Evolutionary conservation across 2,888 invertebrate genomes (phyloP), one percentile per base, ranked within the genome.

Genomic region (Teleogryllus oceanicus): DNA sequence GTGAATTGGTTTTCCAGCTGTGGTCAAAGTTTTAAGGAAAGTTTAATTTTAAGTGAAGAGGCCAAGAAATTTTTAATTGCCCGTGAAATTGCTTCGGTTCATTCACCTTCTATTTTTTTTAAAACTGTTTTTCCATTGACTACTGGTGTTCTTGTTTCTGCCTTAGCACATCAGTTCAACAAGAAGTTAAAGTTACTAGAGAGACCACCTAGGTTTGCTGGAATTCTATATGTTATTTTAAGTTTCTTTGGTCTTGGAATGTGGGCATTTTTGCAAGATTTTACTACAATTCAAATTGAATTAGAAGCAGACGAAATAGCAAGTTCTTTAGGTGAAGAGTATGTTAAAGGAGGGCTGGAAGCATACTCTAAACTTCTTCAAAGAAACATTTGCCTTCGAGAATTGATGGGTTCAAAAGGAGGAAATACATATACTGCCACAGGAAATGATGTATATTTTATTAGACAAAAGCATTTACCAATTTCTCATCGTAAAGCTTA

Each of bases 31-130:
- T 88, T 96, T 77, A 87, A 92, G 78, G 87, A 93, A n/a, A 90
- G 94, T 0, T 85, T 96, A 50, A 86, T 94, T 4, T 85, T 96
- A n/a, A 92, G 93, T 18, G 93, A 94, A 82, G 91, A 93, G 82
- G 95, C 94, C 13, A 92, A 95, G 86, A 89, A 93, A 81, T 96
- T 94, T 88, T 95, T 93, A 1, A 91, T 96, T 49, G 94, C 94
- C 80, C 89, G 92, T 83, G 92, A 95, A 86, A 90, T 96, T 79
- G 85, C 92, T 80, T 90, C 91, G 87, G 86, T 90, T 3, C 89
- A 91, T 82, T 91, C 91, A 74, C 86, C 90, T 81, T 90, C 91
- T 85, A 86, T 92, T 2, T 86, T 91, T 2, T 85, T 90, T 77
- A 91, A 93, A 82, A 89, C 90, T 0, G 79, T 88, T 2, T 89